Evolutionary conservation across 1,140 invertebrate genomes (phyloP), one percentile per base, ranked within the genome.

Genomic region (Patella vulgata): DNA sequence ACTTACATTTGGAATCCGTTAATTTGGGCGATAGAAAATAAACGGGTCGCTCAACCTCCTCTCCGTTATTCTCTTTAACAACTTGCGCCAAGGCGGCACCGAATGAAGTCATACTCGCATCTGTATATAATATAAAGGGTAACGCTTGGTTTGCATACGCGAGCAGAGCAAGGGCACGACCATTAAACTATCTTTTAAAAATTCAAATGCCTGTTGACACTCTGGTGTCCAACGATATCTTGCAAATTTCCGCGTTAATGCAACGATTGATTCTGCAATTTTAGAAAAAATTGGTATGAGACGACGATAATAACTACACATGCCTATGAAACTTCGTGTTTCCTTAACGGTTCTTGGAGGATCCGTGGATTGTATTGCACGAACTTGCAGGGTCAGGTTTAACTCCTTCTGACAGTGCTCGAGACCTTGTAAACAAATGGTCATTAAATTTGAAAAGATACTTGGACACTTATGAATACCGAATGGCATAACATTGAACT

Each of bases 301-400:
- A 43, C 77, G 73, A 2, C 78, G 64, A 68, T 87, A 87, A 69
- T 84, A 88, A 28, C 75, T 74, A 2, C 81, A 71, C 54, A 86
- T 79, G 1, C 85, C 85, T 8, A 86, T 64, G 60, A 87, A 87
- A 50, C 81, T 58, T 42, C 81, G 55, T 0, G 87, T 21, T 46
- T 85, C 78, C 50, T 78, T 83, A 6, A 77, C 54, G 66, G 64
- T 77, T 67, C 71, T 56, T 9, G 85, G 84, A 0, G 31, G 17
- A n/a, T 77, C 71, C 23, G 71, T 77, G 2, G 77, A 55, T 31
- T 64, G 8, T 39, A 63, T 66, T 5, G 56, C 57, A 31, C 57
- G 33, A 0, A 66, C 56, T 47, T 69, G 66, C 2, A 63, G 27
- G 44, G 19, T 72, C 66, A 21, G 70, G 59, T 57, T 52, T 58